Evolutionary conservation across 2,888 invertebrate species (phyloP).

Genomic region (Apantesis nais): DNA sequence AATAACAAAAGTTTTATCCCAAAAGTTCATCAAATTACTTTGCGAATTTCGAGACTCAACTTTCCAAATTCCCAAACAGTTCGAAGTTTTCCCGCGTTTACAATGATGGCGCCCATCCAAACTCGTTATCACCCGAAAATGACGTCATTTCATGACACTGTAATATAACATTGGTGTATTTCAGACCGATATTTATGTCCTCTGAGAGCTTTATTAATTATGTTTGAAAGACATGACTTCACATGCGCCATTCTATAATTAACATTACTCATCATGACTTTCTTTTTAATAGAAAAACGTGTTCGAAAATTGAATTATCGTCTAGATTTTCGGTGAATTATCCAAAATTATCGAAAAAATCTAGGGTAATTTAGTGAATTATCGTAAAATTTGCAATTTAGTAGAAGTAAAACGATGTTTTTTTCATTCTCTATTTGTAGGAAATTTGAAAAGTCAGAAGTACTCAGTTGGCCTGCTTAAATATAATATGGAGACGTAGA

Average conservation of each 20-base stretch:
- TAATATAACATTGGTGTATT: slow-evolving; percentile 19
- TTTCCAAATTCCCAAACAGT: slow-evolving; percentile 16
- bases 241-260: background rate
- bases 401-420: no score
- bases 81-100: slow-evolving; percentile 26
- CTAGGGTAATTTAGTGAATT: no score
- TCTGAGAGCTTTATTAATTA: background rate
- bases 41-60: background rate
- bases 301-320: background rate
- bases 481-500: no score
- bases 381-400: no score
- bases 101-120: slow-evolving; percentile 18
- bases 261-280: background rate
- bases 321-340: no score
- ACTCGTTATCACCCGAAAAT: slow-evolving; percentile 24
- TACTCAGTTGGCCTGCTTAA: no score
- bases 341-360: no score
- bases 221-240: background rate
- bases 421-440: no score
- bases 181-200: background rate
- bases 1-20: background rate
- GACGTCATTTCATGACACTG: slow-evolving; percentile 26
- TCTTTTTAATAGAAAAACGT: background rate
- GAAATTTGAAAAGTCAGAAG: background rate
- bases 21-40: slow-evolving; percentile 1